These are phyloP conservation scores for Ceyx melanurus DNA, from an alignment of 2,113 vertebrate species.

Conservation along the genomic window DNA sequence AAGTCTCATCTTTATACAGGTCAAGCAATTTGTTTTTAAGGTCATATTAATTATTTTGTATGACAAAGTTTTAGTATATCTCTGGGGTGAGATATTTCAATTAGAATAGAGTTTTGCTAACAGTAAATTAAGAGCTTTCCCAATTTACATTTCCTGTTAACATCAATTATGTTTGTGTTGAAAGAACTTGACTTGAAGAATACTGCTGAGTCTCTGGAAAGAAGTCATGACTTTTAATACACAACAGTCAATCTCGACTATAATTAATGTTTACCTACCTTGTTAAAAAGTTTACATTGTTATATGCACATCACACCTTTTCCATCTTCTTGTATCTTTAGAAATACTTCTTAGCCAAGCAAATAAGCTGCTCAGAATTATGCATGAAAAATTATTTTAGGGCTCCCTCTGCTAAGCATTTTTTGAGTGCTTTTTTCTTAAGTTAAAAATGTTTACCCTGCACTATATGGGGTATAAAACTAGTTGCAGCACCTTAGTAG, in stretches of 20 bases:
- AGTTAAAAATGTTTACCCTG: neutral
- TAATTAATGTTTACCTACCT: neutral
- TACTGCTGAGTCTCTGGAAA: neutral
- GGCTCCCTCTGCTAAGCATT: neutral
- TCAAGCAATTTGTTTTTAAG: constrained; percentile 56
- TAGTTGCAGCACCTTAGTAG: neutral
- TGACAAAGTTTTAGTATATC: constrained; percentile 29
- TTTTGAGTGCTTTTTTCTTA: neutral
- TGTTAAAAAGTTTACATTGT: neutral
- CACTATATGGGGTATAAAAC: neutral
- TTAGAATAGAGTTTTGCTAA: constrained; percentile 18
- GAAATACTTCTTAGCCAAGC: constrained; percentile 1
- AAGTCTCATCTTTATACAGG: neutral
- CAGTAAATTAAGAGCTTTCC: constrained; percentile 1
- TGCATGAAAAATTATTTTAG: constrained; percentile 36
- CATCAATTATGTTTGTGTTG: constrained; percentile 12
- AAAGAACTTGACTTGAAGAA: neutral
- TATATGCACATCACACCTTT: neutral
- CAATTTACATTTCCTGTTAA: constrained; percentile 18
- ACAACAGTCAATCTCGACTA: neutral
- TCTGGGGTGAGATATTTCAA: constrained; percentile 7
- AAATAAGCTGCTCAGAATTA: constrained; percentile 32
- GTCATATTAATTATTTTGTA: constrained; percentile 9
- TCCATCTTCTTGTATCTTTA: neutral
- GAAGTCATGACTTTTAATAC: neutral